A percentile compares a stretch with the other conserved stretches of the same genome.
phyloP scores from a whole-genome alignment of 2,113 vertebrate genomes.

The Siniperca chuatsi region DNA sequence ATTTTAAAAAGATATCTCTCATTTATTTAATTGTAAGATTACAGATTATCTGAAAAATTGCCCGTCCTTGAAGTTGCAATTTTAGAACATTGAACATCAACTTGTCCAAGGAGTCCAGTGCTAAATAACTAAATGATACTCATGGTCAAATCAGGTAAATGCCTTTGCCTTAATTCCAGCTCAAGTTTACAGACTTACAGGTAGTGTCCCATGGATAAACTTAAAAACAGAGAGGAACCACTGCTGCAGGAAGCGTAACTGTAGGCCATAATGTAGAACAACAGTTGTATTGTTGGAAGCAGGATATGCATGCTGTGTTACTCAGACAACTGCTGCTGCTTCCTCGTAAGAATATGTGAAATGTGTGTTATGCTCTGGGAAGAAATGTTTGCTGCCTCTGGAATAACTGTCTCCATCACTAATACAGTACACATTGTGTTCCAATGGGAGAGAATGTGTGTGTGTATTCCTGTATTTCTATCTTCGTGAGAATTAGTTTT shows the following conservation, averaged over 20 bases:
- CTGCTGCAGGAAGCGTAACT: neutral
- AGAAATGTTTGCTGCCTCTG: conserved; percentile 57
- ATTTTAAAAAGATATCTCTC: neutral
- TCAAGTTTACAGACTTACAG: neutral
- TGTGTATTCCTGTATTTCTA: conserved; percentile 11
- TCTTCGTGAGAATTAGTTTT: neutral
- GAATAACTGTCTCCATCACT: conserved; percentile 73
- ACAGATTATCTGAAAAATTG: neutral
- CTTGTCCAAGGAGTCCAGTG: neutral
- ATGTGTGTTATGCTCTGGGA: conserved; percentile 47
- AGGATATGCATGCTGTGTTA: conserved; percentile 56
- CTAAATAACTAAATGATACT: neutral
- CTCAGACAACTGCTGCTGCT: conserved; percentile 32
- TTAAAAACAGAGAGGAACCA: neutral
- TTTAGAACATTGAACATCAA: neutral
- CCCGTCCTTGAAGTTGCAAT: neutral
- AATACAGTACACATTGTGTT: conserved; percentile 68
- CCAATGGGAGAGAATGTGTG: conserved; percentile 43
- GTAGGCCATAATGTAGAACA: conserved; percentile 18
- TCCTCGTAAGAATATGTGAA: conserved; percentile 46
- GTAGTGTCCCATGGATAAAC: neutral
- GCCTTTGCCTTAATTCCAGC: neutral
- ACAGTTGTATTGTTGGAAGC: conserved; percentile 22
- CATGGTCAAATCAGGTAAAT: neutral
- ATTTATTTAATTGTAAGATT: neutral